Conservation (phyloP, 2,113 vertebrate species). For the Catagonus wagneri region DNA sequence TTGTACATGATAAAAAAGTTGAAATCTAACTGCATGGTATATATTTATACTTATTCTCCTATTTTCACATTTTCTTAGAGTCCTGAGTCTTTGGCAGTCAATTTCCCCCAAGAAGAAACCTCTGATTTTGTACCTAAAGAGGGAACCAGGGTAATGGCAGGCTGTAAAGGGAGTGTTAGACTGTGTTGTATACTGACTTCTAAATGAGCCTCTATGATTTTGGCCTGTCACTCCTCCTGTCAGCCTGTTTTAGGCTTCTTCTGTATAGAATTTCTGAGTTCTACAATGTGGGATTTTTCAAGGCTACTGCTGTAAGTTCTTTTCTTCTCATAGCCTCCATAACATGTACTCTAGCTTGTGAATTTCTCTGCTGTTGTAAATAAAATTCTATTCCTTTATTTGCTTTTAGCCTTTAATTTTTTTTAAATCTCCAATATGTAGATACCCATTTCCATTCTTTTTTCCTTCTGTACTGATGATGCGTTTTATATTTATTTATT, state of each 20-base stretch:
- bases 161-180: not conserved
- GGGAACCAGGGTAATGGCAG: not conserved
- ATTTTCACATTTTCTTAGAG: slow-evolving; percentile 52
- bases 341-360: not conserved
- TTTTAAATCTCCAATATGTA: not conserved
- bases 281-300: not conserved
- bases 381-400: not conserved
- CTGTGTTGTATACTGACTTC: not conserved
- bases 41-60: not conserved
- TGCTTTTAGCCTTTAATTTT: not conserved
- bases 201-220: not conserved
- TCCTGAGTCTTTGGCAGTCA: slow-evolving; percentile 25
- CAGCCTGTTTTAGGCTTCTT: not conserved
- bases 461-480: not conserved
- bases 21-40: not conserved
- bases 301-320: not conserved
- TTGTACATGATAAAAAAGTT: not conserved
- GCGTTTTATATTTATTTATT: not conserved
- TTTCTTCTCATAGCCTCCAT: not conserved
- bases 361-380: not conserved
- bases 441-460: not conserved
- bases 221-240: not conserved
- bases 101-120: slow-evolving; percentile 33
- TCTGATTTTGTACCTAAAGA: slow-evolving; percentile 5
- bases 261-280: not conserved